Base-by-base conservation (phyloP, 2,888 invertebrate species). In the Athripsodes cinereus region DNA sequence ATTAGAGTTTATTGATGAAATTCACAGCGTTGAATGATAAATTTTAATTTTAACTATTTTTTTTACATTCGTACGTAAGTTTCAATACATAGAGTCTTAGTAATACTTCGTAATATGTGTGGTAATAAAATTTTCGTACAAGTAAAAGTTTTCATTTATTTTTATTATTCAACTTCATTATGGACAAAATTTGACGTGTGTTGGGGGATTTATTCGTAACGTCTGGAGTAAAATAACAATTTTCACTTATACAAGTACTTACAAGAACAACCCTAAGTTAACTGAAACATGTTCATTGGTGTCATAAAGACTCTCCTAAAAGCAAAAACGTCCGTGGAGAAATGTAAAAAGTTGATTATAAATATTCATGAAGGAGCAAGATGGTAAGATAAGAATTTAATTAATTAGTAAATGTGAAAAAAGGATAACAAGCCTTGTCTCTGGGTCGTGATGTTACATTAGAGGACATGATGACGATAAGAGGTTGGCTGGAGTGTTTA, bases 301-400 rank as follows among this genome's bases (percentile, higher is more conserved):
- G 13, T 40, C 40, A 40, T 40, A 13, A 40, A 40, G 13, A 40
- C 13, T 40, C 40, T 40, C 16, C 16, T 40, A 40, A 40, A 40
- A 40, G 13, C 40, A 40, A 40, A 40, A 40, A 40, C 13, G 40
- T 40, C 40, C 40, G 40, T 40, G 5, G 40, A 40, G 40, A 40
- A 40, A 40, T 40, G 40, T 40, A n/a, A 40, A 40, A 40, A 40
- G n/a, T 40, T 40, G 40, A 40, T 40, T 40, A 40, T 40, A 40
- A 40, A 40, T 40, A 40, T 40, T 40, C 40, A 40, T 40, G 16
- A 40, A 40, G 40, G 40, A 40, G 40, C 40, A 40, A 16, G 40
- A 40, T 40, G 40, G 40, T 16, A 16, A 40, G 40, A 40, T 40
- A 40, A 40, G 40, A 40, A 40, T 40, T 40, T 40, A 40, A 40